Conservation (phyloP, 2,888 invertebrate species). For the Furcula furcula region DNA sequence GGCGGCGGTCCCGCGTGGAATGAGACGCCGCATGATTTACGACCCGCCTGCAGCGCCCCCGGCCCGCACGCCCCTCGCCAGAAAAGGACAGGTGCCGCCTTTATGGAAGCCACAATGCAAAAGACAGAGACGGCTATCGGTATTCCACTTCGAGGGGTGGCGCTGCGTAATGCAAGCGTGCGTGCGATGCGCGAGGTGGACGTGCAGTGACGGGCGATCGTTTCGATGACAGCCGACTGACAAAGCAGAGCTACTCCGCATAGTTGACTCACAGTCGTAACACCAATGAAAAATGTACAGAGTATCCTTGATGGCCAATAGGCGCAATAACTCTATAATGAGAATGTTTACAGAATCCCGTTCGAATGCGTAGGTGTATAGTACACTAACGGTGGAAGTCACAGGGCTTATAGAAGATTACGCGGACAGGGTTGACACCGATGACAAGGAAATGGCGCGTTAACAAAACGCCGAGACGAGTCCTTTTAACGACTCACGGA, state of each 20-base stretch:
- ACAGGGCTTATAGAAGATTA: slow-evolving; percentile 63
- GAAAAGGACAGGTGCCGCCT: slow-evolving; percentile 51
- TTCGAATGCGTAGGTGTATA: slow-evolving; percentile 26
- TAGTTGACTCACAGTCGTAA: slow-evolving; percentile 66
- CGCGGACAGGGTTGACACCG: slow-evolving; percentile 61
- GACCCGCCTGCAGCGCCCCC: slow-evolving; percentile 81
- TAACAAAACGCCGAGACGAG: slow-evolving; percentile 72
- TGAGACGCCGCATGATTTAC: slow-evolving; percentile 81
- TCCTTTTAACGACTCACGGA: slow-evolving; percentile 70
- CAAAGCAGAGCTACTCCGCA: slow-evolving; percentile 61
- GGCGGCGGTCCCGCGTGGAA: slow-evolving; percentile 81
- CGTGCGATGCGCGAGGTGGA: slow-evolving; percentile 80
- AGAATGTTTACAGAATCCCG: slow-evolving; percentile 46
- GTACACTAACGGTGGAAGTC: slow-evolving; percentile 40
- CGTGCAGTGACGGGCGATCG: slow-evolving; percentile 79
- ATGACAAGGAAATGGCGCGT: slow-evolving; percentile 73
- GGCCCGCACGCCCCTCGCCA: slow-evolving; percentile 67
- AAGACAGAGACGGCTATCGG: slow-evolving; percentile 59
- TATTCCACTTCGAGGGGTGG: slow-evolving; percentile 72
- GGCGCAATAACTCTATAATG: slow-evolving; percentile 51
- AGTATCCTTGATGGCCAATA: slow-evolving; percentile 49
- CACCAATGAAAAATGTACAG: slow-evolving; percentile 58
- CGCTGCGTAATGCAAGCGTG: slow-evolving; percentile 82
- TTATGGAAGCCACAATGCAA: slow-evolving; percentile 23
- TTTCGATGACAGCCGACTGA: slow-evolving; percentile 74